Evolutionary conservation across 2,888 invertebrate species (phyloP), one percentile per base, ranked within the genome.

Genomic region (Brenthis ino): DNA sequence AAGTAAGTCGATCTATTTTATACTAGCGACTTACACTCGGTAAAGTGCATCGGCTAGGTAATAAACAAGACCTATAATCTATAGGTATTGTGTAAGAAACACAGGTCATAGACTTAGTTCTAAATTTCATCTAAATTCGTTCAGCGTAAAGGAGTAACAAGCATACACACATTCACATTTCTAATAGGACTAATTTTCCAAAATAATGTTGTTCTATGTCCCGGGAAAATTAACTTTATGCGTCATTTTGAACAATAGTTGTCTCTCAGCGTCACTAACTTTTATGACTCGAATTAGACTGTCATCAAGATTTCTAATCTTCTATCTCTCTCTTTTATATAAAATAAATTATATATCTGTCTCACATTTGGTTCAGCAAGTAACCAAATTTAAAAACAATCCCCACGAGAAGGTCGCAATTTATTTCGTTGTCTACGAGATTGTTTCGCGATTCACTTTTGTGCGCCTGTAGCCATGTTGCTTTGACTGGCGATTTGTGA

Each of bases 351-450:
- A 69, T 79, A 72, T 68, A 28, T 47, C 67, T 65, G 69, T 84
- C 83, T 77, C 79, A 51, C 53, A 79, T 73, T 67, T 67, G 68
- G 70, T 37, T 74, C 72, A 72, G 76, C 74, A 66, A 76, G 80
- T 88, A 89, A 89, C 87, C 82, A 87, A 86, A 88, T 89, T 89
- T 88, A 88, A 89, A 89, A 89, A 89, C 89, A 89, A 89, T 79
- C 72, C 77, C 77, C 73, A 72, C 69, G 77, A 77, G 75, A 70
- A 66, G 54, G 67, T 67, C 64, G 74, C 76, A 76, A 79, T 76
- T 77, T 77, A 78, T 77, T 76, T 78, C 75, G 77, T 76, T 75
- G 80, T 75, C 76, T 80, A 82, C 88, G 64, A 67, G 71, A 74
- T 68, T 72, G 69, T 71, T 67, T 57, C 70, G 60, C 68, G 65